These are phyloP conservation scores for Ochropleura leucogaster DNA, from an alignment of 2,888 invertebrate genomes.

Conservation along the genomic window DNA sequence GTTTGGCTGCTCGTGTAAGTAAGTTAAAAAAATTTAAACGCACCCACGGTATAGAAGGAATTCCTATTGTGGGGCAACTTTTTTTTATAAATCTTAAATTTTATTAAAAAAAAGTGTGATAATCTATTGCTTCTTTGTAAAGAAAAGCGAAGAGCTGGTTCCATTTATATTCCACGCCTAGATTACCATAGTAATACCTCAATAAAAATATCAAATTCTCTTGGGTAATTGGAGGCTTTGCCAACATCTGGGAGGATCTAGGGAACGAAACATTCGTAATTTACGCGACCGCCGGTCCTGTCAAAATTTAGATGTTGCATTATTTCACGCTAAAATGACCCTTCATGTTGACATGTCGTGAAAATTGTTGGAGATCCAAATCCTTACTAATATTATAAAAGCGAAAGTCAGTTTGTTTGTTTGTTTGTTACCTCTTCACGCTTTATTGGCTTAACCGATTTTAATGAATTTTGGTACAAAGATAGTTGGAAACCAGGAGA, in stretches of 20 bases:
- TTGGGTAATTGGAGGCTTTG: slow-evolving; percentile 47
- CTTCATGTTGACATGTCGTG: not conserved
- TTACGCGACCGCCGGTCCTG: slow-evolving; percentile 30
- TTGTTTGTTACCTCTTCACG: too few species aligned
- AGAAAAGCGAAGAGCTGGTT: slow-evolving; percentile 41
- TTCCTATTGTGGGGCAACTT: not conserved
- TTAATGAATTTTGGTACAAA: too few species aligned
- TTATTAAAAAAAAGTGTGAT: not conserved
- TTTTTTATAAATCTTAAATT: too few species aligned
- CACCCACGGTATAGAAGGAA: not conserved
- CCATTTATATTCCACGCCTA: slow-evolving; percentile 21
- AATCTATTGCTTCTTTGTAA: slow-evolving; percentile 25
- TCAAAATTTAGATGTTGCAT: not conserved
- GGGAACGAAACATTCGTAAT: slow-evolving; percentile 45
- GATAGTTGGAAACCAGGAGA: too few species aligned
- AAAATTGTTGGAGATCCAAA: too few species aligned
- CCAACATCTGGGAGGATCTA: slow-evolving; percentile 45
- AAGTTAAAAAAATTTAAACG: not conserved
- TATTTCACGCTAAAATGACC: not conserved
- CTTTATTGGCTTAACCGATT: too few species aligned
- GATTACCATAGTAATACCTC: slow-evolving; percentile 40
- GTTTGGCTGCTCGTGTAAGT: not conserved
- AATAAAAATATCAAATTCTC: slow-evolving; percentile 45
- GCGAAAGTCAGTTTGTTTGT: too few species aligned
- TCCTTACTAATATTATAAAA: too few species aligned